Evolutionary conservation across 2,113 vertebrate genomes (phyloP), one percentile per base, ranked within the genome.

Genomic region (Catharus bicknelli): DNA sequence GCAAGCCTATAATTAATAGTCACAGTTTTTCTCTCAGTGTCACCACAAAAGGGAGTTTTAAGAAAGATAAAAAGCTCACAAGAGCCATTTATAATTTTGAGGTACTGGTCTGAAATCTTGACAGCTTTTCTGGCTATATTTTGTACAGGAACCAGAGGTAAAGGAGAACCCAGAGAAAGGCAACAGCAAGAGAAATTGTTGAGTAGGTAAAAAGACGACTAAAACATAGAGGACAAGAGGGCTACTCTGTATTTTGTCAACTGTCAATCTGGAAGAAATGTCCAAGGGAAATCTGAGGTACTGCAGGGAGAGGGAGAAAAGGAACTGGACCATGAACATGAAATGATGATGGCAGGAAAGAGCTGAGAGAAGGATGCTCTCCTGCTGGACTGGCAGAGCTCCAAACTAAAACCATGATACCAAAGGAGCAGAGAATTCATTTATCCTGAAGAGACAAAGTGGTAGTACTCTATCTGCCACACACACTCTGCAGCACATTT

Each of bases 341-440:
- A 90, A 40, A 54, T 11, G 23, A 16, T 1, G 0, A 69, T 14
- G 5, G 51, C 29, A 78, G 50, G 9, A 75, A 47, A 64, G 25
- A 47, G 50, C 4, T 0, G 2, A 72, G 43, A 36, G 34, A 86
- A 82, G 12, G n/a, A 32, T 29, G 9, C 0, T 1, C 18, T 82
- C 50, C 58, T 2, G 2, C 50, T 64, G 57, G 45, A 68, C 20
- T 29, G 29, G 62, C n/a, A 75, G 67, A 72, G 23, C 66, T 87
- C 27, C 67, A 79, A 51, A n/a, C 54, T 53, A 73, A 53, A 88
- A 90, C 17, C 15, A 25, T 6, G 12, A 43, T 9, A 48, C 11
- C 27, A 48, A 8, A 78, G 29, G 12, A 86, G 40, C 16, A 47
- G 20, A 76, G 16, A 83, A 88, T 62, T 85, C 20, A 68, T 72